Base-by-base conservation (phyloP, 1,140 invertebrate species). In the Panulirus ornatus region DNA sequence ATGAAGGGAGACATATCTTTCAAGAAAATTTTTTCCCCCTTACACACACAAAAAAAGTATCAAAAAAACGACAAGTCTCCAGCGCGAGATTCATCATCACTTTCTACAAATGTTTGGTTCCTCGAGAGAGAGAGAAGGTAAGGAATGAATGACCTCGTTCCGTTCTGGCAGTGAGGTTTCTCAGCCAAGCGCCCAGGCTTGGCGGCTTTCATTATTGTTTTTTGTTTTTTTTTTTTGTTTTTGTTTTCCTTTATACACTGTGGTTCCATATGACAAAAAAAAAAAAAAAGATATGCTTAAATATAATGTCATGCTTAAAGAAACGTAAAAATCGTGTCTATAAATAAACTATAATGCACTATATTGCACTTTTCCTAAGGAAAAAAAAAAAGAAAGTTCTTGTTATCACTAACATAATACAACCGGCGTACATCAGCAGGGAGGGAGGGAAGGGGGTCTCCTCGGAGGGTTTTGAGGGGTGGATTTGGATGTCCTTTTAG, bases 261-360 rank as follows among this genome's bases (percentile, higher is more conserved):
- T 22, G 19, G 19, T 19, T 58, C 54, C 54, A 58, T 22, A n/a
- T 58, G 54, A 58, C 54, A 19, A 58, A 58, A 3, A 58, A 19
- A 58, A 6, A 6, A n/a, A 47, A 6, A 6, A 47, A 6, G 14
- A 58, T 58, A 82, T 78, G 54, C 87, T 82, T 89, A 82, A 85
- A 89, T 44, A 47, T 89, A 89, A 82, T 89, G 87, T 89, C 87
- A 89, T 89, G 87, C 87, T 89, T 81, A 73, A n/a, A 82, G 79
- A 71, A 89, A 82, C 78, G 38, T 71, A 66, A 71, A 75, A 75
- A 38, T 76, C 44, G 44, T 85, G 87, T 89, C 63, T 89, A 89
- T 89, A 89, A 89, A 89, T 89, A 82, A 89, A 73, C 83, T 85
- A 54, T 87, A 89, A 81, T 89, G 87, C 87, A 89, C 79, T 89